Evolutionary conservation across 2,797 vertebrate species (phyloP).

Genomic region (Tragelaphus oryx): DNA sequence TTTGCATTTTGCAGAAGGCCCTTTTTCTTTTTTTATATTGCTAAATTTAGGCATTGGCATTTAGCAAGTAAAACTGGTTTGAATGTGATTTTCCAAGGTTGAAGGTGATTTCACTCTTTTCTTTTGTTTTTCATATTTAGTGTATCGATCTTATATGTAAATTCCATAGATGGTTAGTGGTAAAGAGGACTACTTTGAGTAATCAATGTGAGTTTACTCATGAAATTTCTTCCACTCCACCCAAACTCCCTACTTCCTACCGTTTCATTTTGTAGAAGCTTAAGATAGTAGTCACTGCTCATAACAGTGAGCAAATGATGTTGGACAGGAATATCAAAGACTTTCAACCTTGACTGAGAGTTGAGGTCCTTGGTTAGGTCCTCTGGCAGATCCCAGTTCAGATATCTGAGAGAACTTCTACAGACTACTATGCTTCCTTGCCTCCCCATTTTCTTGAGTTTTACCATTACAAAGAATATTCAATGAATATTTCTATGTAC

Average conservation of each 20-base stretch:
- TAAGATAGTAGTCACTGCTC: background rate
- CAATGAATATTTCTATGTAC: background rate
- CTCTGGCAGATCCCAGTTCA: background rate
- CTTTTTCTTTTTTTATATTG: background rate
- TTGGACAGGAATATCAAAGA: background rate
- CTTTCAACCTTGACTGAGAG: background rate
- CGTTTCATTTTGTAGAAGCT: background rate
- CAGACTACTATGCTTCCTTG: background rate
- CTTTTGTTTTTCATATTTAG: background rate
- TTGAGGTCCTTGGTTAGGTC: background rate
- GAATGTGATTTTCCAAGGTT: background rate
- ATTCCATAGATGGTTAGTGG: background rate
- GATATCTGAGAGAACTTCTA: background rate
- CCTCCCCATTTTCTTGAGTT: background rate
- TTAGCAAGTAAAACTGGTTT: background rate
- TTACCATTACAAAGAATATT: background rate
- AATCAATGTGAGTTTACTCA: background rate
- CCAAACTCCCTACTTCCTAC: background rate
- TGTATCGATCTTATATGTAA: background rate
- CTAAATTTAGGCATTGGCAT: background rate
- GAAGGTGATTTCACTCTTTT: background rate
- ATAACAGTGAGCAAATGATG: background rate
- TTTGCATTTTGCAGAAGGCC: background rate
- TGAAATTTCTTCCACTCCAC: background rate
- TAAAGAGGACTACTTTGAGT: background rate